phyloP scores from a whole-genome alignment of 2,888 invertebrate genomes.

The Drosophila kokeensis region DNA sequence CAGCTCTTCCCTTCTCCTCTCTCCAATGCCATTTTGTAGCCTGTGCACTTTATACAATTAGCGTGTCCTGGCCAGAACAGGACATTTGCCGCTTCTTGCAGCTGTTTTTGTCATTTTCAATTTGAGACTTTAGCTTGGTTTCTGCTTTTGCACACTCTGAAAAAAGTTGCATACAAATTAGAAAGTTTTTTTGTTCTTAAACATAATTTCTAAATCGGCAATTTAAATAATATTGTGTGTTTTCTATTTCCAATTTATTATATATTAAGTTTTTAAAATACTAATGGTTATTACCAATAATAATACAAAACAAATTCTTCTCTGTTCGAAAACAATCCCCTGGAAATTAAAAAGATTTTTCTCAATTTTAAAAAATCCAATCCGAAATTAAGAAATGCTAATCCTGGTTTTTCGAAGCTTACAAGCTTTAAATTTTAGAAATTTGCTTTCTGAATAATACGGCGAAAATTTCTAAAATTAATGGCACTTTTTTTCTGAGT shows the following conservation, averaged over 20 bases:
- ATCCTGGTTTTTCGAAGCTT: background rate
- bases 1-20: background rate
- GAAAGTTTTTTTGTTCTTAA: background rate
- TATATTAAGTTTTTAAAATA: too few relatives aligned
- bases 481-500: background rate
- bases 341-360: too few relatives aligned
- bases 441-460: background rate
- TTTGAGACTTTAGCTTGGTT: constrained; percentile 35
- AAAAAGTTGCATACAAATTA: background rate
- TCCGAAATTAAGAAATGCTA: background rate
- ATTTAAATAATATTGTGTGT: background rate
- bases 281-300: too few relatives aligned
- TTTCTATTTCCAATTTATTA: accelerated
- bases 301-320: too few relatives aligned
- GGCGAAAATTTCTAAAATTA: background rate
- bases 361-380: background rate
- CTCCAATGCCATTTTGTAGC: background rate
- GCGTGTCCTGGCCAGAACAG: constrained; percentile 26
- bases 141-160: background rate
- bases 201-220: background rate
- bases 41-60: constrained; percentile 47
- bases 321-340: too few relatives aligned
- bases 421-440: background rate
- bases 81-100: constrained; percentile 21
- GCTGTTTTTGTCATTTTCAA: constrained; percentile 59